Evolutionary conservation across 2,113 vertebrate genomes (phyloP).

Genomic region (Solea solea): DNA sequence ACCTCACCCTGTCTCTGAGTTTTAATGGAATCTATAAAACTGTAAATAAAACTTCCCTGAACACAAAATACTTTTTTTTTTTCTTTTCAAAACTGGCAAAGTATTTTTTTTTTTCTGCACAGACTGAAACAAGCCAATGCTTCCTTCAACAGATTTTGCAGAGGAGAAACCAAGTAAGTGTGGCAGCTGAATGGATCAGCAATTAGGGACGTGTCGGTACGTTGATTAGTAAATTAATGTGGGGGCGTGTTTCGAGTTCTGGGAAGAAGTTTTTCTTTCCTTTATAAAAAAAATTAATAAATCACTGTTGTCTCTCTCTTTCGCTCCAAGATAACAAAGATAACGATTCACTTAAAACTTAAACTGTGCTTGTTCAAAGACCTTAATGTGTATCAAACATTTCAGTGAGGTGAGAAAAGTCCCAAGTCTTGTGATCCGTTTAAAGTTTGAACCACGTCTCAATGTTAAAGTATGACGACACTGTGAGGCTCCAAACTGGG

Average conservation of each 20-base stretch:
- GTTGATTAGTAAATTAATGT: slow-evolving; percentile 53
- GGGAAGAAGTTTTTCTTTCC: slow-evolving; percentile 11
- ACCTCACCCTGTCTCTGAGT: slow-evolving; percentile 14
- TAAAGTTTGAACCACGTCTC: too few relatives aligned
- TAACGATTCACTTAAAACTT: slow-evolving; percentile 12
- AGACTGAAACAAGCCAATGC: slow-evolving; percentile 18
- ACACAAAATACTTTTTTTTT: slow-evolving; percentile 28
- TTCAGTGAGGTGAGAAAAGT: too few relatives aligned
- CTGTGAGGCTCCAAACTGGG: too few relatives aligned
- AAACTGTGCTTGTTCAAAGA: too few relatives aligned
- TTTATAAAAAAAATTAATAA: background rate
- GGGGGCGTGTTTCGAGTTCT: slow-evolving; percentile 37
- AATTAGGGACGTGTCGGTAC: slow-evolving; percentile 40
- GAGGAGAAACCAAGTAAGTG: slow-evolving; percentile 45
- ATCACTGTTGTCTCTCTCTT: slow-evolving; percentile 45
- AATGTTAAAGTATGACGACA: too few relatives aligned
- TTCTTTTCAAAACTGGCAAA: slow-evolving; percentile 12
- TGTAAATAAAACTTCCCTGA: slow-evolving; percentile 25
- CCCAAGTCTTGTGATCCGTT: too few relatives aligned
- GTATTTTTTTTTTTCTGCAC: slow-evolving; percentile 27
- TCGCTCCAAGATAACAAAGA: slow-evolving; percentile 27
- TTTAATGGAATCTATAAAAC: slow-evolving; percentile 14
- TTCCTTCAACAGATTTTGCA: slow-evolving; percentile 50
- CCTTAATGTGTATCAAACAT: too few relatives aligned
- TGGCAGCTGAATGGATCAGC: slow-evolving; percentile 56